phyloP scores from a whole-genome alignment of 2,797 vertebrate genomes.

The Ptychobarbus kaznakovi region DNA sequence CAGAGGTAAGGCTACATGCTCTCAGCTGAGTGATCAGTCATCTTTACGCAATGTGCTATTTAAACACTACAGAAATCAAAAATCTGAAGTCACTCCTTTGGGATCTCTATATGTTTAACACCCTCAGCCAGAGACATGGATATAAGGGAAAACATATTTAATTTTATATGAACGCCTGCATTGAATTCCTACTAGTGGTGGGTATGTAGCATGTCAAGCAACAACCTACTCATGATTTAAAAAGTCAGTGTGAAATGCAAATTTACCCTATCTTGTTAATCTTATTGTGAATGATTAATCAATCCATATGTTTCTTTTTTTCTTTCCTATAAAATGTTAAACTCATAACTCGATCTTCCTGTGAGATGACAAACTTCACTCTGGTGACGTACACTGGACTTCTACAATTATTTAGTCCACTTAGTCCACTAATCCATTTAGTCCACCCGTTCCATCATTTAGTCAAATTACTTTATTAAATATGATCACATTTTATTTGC shows the following conservation, averaged over 20 bases:
- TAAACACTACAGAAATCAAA: constrained; percentile 11
- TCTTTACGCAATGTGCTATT: constrained; percentile 68
- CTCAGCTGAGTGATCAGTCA: constrained; percentile 71
- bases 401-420: neutral
- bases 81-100: constrained; percentile 2
- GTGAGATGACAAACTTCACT: neutral
- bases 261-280: neutral
- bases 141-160: neutral
- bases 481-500: neutral
- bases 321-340: neutral
- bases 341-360: neutral
- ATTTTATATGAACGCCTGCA: neutral
- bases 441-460: neutral
- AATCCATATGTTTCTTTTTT: neutral
- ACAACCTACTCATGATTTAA: neutral
- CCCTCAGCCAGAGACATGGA: neutral
- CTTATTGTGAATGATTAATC: neutral
- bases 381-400: neutral
- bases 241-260: neutral
- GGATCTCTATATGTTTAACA: neutral
- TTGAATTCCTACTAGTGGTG: neutral
- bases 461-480: neutral
- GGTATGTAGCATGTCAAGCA: neutral
- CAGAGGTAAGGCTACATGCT: constrained; percentile 61
- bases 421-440: neutral